Percentiles rank a stretch among this genome's conserved stretches.
phyloP scores from a whole-genome alignment of 2,888 invertebrate species.

The Sinodicranocentrus sp. region DNA sequence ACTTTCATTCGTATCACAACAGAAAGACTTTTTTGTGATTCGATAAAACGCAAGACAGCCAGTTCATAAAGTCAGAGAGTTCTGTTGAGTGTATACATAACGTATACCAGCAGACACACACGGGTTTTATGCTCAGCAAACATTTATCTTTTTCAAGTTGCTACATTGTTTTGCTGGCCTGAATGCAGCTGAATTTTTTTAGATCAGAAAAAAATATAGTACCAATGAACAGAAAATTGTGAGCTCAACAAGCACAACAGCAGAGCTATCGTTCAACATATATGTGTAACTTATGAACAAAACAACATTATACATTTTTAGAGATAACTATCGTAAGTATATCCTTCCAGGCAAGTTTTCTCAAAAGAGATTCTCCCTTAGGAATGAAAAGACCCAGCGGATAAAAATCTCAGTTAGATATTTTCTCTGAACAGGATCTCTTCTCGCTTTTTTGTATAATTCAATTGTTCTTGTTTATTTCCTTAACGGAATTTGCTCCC shows the following conservation, averaged over 20 bases:
- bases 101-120: too few relatives aligned
- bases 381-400: conserved; percentile 9
- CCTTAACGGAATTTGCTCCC: conserved; percentile 31
- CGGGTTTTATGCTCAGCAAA: too few relatives aligned
- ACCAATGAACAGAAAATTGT: too few relatives aligned
- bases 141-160: not conserved
- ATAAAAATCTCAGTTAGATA: conserved; percentile 43
- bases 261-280: too few relatives aligned
- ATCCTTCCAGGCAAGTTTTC: not conserved
- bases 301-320: too few relatives aligned
- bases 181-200: too few relatives aligned
- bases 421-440: not conserved
- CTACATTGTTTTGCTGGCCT: too few relatives aligned
- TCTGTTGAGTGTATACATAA: too few relatives aligned
- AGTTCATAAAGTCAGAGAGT: not conserved
- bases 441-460: conserved; percentile 38
- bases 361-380: not conserved
- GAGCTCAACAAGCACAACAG: too few relatives aligned
- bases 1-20: not conserved
- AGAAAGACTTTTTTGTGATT: conserved; percentile 2
- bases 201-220: too few relatives aligned
- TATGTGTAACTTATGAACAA: too few relatives aligned
- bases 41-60: conserved; percentile 15
- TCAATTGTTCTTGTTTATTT: conserved; percentile 52
- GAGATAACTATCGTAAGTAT: not conserved